Percentiles rank a stretch among this genome's conserved stretches.
phyloP scores from a whole-genome alignment of 2,113 vertebrate species.

The Felis catus region F.catus_Fca126_mat1.0 CM031413.1:149110501-149111000 shows the following conservation, averaged over 20 bases:
- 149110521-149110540: conserved; percentile 19
- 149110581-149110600: not conserved
- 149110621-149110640: not conserved
- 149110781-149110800: not conserved
- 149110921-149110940: not conserved
- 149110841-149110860: conserved; percentile 38
- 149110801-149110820: not conserved
- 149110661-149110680: not conserved
- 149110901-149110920: conserved; percentile 39
- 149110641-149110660: not conserved
- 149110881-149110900: not conserved
- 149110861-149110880: not conserved
- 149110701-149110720: not conserved
- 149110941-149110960: not conserved
- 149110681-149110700: not conserved
- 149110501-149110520: conserved; percentile 22
- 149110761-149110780: not conserved
- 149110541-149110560: not conserved
- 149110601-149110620: not conserved
- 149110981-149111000: not conserved
- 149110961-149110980: not conserved
- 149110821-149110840: conserved; percentile 15
- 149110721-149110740: not conserved
- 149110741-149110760: not conserved
- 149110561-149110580: not conserved